These are phyloP conservation scores for Homarus americanus DNA, from an alignment of 1,140 invertebrate genomes.

Conservation along the genomic window DNA sequence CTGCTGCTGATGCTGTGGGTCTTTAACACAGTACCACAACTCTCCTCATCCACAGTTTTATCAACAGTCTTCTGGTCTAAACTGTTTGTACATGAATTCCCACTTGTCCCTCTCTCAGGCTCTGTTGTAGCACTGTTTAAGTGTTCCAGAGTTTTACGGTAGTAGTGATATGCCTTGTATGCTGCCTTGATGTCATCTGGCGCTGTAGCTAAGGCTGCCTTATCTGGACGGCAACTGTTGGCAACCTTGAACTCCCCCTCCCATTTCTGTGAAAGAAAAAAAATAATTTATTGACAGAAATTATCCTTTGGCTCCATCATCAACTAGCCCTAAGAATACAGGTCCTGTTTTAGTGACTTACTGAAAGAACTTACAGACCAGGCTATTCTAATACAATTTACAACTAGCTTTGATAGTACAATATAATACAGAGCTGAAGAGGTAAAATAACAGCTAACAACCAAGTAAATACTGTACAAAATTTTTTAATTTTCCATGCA, in stretches of 20 bases:
- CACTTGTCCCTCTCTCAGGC: neutral
- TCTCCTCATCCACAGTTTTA: too few relatives aligned
- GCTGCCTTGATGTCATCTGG: conserved; percentile 53
- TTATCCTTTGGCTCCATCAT: too few relatives aligned
- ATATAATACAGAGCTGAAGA: too few relatives aligned
- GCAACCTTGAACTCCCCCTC: conserved; percentile 49
- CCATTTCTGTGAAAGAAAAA: conserved; percentile 54
- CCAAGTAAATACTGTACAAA: too few relatives aligned
- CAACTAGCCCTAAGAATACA: too few relatives aligned
- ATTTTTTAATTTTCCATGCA: too few relatives aligned
- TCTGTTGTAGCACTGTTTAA: neutral
- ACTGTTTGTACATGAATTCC: neutral
- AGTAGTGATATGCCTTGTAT: conserved; percentile 63
- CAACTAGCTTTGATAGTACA: too few relatives aligned
- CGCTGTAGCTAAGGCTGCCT: conserved; percentile 49
- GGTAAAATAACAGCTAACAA: too few relatives aligned
- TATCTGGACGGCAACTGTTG: conserved; percentile 52
- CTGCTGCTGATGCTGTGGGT: neutral
- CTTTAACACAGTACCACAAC: neutral
- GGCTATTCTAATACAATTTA: too few relatives aligned
- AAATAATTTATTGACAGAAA: neutral
- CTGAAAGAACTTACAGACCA: too few relatives aligned
- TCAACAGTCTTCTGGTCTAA: conserved; percentile 7
- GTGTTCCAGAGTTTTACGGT: conserved; percentile 32
- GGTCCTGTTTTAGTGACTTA: too few relatives aligned